Base-by-base conservation (phyloP, 2,113 vertebrate genomes). In the Hylia prasina region DNA sequence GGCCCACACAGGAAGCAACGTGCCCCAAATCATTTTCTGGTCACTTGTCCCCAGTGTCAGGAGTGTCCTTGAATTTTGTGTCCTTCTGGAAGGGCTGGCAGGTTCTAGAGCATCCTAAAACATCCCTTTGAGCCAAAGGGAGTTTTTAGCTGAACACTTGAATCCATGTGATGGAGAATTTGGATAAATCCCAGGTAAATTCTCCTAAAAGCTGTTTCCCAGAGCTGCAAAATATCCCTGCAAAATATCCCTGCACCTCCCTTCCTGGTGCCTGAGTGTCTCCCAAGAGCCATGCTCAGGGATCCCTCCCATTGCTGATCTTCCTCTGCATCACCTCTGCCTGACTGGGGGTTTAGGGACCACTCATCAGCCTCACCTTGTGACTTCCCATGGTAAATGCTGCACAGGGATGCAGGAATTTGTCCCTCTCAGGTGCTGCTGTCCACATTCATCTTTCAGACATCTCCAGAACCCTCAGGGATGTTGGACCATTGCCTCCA, bases 151-250 rank as follows among this genome's bases (percentile, higher is more conserved):
- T 72, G 68, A 60, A 80, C 31, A 17, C 45, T 45, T 27, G 60
- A 53, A 35, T 54, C 31, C 54, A 11, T 9, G 30, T 57, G 64
- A 39, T 81, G 64, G 58, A 61, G 45, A 77, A 69, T 20, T 60
- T 89, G 71, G 50, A 69, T 65, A 72, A 81, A 86, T 57, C 68
- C 83, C 72, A 83, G 83, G 33, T 81, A 45, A 69, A 65, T 80
- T 65, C 14, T 94, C 50, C n/a, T 17, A 14, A 42, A 82, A 82
- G 40, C 3, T 56, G 44, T 13, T 76, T 85, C 10, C 17, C 31
- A 37, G 15, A 53, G 66, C 40, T 88, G 35, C n/a, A 54, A 66
- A 79, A 42, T 19, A n/a, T 63, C 50, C 51, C 31, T 87, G 39
- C 33, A 53, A 65, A 82, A 39, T 19, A 31, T 65, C 61, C 57